Conservation (phyloP, 2,797 vertebrate species). For the Dipus sagitta region DNA sequence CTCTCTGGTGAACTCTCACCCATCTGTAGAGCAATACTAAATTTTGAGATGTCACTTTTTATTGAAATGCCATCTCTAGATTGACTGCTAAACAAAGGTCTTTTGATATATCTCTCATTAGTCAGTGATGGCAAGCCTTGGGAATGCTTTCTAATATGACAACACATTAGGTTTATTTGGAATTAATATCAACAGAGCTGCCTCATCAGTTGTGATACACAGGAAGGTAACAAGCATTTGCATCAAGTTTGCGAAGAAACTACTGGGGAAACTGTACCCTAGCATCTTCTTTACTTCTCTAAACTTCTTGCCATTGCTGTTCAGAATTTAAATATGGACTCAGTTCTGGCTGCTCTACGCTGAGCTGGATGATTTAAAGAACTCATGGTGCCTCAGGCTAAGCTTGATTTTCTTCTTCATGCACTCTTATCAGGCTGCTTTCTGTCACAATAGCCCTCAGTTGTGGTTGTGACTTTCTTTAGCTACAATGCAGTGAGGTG, state of each 20-base stretch:
- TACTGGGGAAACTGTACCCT: background rate
- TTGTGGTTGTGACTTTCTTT: constrained; percentile 5
- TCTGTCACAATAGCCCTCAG: background rate
- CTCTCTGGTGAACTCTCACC: constrained; percentile 37
- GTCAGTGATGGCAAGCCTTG: constrained; percentile 46
- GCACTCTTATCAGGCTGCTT: background rate
- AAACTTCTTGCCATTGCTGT: background rate
- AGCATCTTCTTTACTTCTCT: constrained; percentile 15
- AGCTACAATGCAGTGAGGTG: background rate
- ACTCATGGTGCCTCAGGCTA: background rate
- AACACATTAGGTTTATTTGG: constrained; percentile 6
- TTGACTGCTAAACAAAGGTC: constrained; percentile 60
- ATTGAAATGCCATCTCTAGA: constrained; percentile 66
- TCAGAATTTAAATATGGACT: background rate
- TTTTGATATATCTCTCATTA: constrained; percentile 61
- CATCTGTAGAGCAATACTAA: constrained; percentile 62
- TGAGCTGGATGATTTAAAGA: constrained; percentile 19
- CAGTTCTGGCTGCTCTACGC: background rate
- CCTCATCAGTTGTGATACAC: background rate
- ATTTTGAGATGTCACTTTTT: constrained; percentile 53
- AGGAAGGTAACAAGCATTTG: constrained; percentile 36
- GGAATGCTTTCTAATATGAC: constrained; percentile 51
- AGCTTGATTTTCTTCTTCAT: constrained; percentile 10
- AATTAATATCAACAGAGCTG: constrained; percentile 53
- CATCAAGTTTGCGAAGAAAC: constrained; percentile 14